Percentiles rank a stretch among this genome's conserved stretches.
Conservation (phyloP, 1,140 invertebrate genomes). For the Pararge aegeria region DNA sequence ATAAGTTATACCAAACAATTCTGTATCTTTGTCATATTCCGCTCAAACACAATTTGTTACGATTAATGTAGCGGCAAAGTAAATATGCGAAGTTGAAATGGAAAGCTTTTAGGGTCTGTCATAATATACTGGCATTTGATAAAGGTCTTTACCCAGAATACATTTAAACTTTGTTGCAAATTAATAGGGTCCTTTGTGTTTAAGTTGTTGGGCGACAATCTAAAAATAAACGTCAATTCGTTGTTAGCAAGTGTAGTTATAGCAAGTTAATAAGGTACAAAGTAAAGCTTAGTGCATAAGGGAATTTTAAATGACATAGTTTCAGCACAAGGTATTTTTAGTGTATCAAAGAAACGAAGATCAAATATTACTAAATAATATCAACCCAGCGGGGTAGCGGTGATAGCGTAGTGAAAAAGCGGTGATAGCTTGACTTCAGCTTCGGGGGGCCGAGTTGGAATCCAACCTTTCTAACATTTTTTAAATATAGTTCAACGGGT, state of each 20-base stretch:
- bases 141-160: background rate
- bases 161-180: slow-evolving; percentile 2
- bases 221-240: background rate
- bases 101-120: slow-evolving; percentile 3
- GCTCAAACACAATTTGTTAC: slow-evolving; percentile 17
- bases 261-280: too few species aligned
- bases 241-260: background rate
- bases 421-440: too few species aligned
- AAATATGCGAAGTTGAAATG: slow-evolving; percentile 11
- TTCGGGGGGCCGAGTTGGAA: too few species aligned
- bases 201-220: background rate
- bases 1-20: slow-evolving; percentile 4
- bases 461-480: too few species aligned
- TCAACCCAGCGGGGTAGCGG: too few species aligned
- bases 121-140: slow-evolving; percentile 1
- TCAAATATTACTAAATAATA: too few species aligned
- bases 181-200: background rate
- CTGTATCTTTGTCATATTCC: slow-evolving; percentile 9
- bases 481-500: too few species aligned
- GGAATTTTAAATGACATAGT: too few species aligned
- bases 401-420: too few species aligned
- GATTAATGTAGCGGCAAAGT: slow-evolving; percentile 13
- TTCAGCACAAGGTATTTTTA: too few species aligned
- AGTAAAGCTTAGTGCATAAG: too few species aligned
- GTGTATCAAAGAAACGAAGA: too few species aligned